Base-by-base conservation (phyloP, 2,113 vertebrate species). In the Motacilla alba region DNA sequence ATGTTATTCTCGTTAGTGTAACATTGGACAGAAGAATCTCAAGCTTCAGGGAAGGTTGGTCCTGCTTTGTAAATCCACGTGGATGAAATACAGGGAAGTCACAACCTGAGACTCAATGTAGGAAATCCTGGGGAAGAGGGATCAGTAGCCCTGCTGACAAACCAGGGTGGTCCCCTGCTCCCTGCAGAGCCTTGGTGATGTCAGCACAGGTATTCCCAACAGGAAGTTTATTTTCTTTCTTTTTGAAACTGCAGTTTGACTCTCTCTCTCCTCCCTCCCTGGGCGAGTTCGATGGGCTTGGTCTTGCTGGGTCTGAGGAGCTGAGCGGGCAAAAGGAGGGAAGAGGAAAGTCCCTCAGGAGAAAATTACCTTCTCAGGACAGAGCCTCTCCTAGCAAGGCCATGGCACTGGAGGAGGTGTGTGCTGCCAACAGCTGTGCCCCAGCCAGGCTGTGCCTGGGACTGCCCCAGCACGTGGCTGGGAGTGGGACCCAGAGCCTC, bases 351-450 rank as follows among this genome's bases (percentile, higher is more conserved):
- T 39, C 28, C 37, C 10, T 58, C 1, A 0, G n/a, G 37, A 62
- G 56, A 78, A 87, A 58, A 43, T 1, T 4, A 27, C 13, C 27
- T 47, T 58, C 67, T 53, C 1, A 0, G n/a, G 46, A 69, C 44
- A 67, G 55, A 85, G 39, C 28, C 9, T 30, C 22, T 56, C 49
- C 46, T 56, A 53, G 7, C 5, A 1, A 15, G 28, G 26, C 17
- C 19, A 1, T 11, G 46, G 53, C 30, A 24, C 44, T 14, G 43
- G 47, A 62, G 52, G 24, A 82, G 59, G 59, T 46, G 31, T 55
- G 41, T 33, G 74, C 6, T 26, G 2, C n/a, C 4, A 4, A 4
- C 2, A 7, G 39, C 62, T 4, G 2, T 53, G 46, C 27, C 46
- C 31, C 30, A 41, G 74, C 13, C 47, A 63, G 56, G 21, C 89